Conservation (phyloP, 1,140 invertebrate genomes). For the Phthorimaea operculella region DNA sequence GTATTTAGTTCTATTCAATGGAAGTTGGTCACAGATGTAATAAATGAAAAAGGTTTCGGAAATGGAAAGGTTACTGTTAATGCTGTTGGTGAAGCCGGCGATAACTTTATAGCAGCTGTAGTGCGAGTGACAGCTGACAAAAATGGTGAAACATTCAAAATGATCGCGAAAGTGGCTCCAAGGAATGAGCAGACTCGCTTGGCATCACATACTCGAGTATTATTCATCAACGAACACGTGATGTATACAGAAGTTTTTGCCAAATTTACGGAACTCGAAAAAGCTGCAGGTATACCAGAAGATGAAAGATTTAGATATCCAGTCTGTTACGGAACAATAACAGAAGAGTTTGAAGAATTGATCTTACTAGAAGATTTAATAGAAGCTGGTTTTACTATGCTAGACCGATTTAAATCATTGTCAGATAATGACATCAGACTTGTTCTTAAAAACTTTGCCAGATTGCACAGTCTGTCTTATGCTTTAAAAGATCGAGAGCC, state of each 20-base stretch:
- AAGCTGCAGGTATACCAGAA: constrained; percentile 1
- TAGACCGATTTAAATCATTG: constrained; percentile 55
- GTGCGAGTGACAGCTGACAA: constrained; percentile 15
- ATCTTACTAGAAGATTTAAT: constrained; percentile 69
- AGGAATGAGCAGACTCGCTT: neutral
- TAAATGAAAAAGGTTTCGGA: constrained; percentile 21
- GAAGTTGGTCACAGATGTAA: constrained; percentile 19
- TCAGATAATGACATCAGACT: constrained; percentile 52
- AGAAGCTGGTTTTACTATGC: constrained; percentile 48
- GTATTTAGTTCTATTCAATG: constrained; percentile 21
- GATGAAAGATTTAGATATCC: constrained; percentile 5
- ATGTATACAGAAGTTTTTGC: constrained; percentile 9
- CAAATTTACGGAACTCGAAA: constrained; percentile 6
- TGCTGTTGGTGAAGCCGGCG: constrained; percentile 23
- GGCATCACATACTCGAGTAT: constrained; percentile 5
- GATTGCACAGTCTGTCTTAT: constrained; percentile 67
- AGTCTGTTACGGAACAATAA: constrained; percentile 9
- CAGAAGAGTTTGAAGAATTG: constrained; percentile 51
- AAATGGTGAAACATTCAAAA: constrained; percentile 13
- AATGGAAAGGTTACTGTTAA: constrained; percentile 20
- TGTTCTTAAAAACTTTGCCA: constrained; percentile 63
- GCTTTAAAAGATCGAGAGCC: constrained; percentile 55
- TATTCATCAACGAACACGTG: constrained; percentile 8
- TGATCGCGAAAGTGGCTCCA: constrained; percentile 19
- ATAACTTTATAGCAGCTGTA: constrained; percentile 27